Base-by-base conservation (phyloP, 2,888 invertebrate species). In the Watsonalla cultraria region DNA sequence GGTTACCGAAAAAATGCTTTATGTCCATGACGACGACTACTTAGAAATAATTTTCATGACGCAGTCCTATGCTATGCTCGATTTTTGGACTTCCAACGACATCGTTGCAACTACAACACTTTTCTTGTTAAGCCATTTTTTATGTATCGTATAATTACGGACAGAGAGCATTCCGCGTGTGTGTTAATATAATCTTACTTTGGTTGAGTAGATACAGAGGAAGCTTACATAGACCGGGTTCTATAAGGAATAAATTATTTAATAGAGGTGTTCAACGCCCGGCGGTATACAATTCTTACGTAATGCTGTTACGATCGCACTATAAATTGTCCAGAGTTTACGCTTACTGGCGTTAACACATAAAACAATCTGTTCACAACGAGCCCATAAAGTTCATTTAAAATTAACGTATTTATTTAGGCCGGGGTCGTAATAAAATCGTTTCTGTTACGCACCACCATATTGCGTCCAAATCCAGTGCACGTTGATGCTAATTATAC, bases 191-290 rank as follows among this genome's bases (percentile, higher is more conserved):
- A 54, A 54, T 66, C 66, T 58, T 60, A 58, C 58, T 58, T 61
- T 60, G 60, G 62, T 54, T 51, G 61, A 51, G 54, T 58, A 52
- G 55, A 4, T 24, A 24, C 24, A 72, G 65, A 70, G 77, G 79
- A 81, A 80, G 66, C 76, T 79, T 78, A 74, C 80, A 65, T 68
- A 61, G 62, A 56, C 57, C 56, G 61, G 58, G 62, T 70, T 67
- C 61, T 65, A 53, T 65, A 58, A 56, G 65, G 62, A 61, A 61
- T 67, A 65, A 59, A 69, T 72, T 70, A 73, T 70, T 66, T 73
- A 72, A 72, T 67, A 59, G 62, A 65, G 55, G 50, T 55, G 50
- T 60, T 58, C 60, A 63, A 53, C 60, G 61, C 57, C 56, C 59
- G 53, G 54, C 55, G 57, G 52, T 46, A 53, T 60, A 54, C 54